Evolutionary conservation across 2,888 invertebrate species (phyloP).

Genomic region (Dasysyrphus tricinctus): DNA sequence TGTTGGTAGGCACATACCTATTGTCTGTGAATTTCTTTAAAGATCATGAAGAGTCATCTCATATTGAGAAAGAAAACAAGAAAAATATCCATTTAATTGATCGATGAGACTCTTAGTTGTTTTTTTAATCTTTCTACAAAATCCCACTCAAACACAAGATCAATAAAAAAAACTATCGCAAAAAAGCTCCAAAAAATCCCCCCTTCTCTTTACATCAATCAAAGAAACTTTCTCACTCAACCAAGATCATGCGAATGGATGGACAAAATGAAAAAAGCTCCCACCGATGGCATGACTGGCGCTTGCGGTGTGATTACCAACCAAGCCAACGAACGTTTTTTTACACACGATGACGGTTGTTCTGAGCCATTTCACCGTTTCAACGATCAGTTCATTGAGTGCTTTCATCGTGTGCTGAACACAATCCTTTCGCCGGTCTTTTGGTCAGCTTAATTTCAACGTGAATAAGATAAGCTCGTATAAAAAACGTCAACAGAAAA

Average conservation of each 20-base stretch:
- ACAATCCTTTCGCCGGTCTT: slow-evolving; percentile 42
- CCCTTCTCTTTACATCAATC: background rate
- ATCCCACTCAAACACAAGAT: slow-evolving; percentile 24
- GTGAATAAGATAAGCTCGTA: slow-evolving; percentile 49
- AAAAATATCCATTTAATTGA: background rate
- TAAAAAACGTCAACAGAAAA: slow-evolving; percentile 28
- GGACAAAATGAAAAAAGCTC: slow-evolving; percentile 32
- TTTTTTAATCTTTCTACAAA: background rate
- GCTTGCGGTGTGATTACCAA: background rate
- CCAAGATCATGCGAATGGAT: slow-evolving; percentile 9
- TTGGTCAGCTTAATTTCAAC: slow-evolving; percentile 49
- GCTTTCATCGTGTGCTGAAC: slow-evolving; percentile 61
- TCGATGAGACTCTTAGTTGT: background rate
- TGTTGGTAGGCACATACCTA: accelerated
- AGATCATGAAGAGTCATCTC: background rate
- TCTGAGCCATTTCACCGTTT: slow-evolving; percentile 37
- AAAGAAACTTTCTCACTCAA: slow-evolving; percentile 52
- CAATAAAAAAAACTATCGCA: background rate
- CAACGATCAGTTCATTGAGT: slow-evolving; percentile 68
- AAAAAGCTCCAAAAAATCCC: slow-evolving; percentile 19
- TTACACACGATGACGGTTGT: slow-evolving; percentile 27
- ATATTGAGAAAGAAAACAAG: background rate
- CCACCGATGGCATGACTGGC: slow-evolving; percentile 9
- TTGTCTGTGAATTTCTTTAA: background rate
- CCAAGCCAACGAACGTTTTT: slow-evolving; percentile 10